phyloP scores from a whole-genome alignment of 1,140 invertebrate genomes.

The Dreissena rostriformis region DNA sequence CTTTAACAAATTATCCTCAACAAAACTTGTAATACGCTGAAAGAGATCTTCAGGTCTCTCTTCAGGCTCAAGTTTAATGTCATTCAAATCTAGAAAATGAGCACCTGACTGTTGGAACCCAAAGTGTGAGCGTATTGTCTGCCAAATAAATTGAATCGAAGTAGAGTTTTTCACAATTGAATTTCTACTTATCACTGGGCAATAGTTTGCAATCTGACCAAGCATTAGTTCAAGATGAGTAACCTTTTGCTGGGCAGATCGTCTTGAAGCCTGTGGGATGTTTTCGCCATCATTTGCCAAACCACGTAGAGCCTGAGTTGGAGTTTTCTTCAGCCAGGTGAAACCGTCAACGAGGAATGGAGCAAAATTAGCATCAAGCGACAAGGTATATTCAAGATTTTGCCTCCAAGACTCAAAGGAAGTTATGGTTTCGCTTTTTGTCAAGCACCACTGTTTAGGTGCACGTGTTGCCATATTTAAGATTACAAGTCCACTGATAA shows the following conservation, averaged over 20 bases:
- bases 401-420: conserved; percentile 56
- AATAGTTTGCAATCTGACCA: conserved; percentile 61
- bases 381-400: conserved; percentile 55
- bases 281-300: conserved; percentile 41
- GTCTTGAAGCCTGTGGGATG: conserved; percentile 32
- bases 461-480: background rate
- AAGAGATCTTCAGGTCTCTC: conserved; percentile 62
- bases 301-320: conserved; percentile 31
- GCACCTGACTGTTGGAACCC: conserved; percentile 59
- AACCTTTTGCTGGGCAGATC: conserved; percentile 49
- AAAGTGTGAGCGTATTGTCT: conserved; percentile 56
- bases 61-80: conserved; percentile 51
- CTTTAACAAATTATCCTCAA: conserved; percentile 57
- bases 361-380: conserved; percentile 58
- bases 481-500: background rate
- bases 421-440: conserved; percentile 51
- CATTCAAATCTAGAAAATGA: conserved; percentile 60
- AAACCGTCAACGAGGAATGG: conserved; percentile 34
- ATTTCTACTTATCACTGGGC: conserved; percentile 60
- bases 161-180: conserved; percentile 61
- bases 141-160: conserved; percentile 53
- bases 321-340: conserved; percentile 39
- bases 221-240: conserved; percentile 58
- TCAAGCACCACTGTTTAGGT: conserved; percentile 59
- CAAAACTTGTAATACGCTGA: conserved; percentile 56